These are phyloP conservation scores for Podarcis muralis DNA, from an alignment of 2,113 vertebrate species.

Conservation along the genomic window DNA sequence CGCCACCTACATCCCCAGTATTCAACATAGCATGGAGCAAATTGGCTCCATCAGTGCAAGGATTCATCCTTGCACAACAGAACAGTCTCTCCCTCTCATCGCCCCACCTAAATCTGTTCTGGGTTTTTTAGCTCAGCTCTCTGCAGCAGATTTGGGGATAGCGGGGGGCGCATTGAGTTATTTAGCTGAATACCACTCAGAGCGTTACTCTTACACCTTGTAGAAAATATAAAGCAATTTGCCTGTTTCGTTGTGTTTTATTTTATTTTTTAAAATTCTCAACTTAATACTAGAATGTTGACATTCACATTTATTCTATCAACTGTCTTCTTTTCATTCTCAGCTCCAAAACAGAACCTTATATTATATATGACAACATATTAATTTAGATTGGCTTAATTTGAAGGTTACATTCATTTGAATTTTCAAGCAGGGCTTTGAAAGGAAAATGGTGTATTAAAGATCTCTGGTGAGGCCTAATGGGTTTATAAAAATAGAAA, in stretches of 20 bases:
- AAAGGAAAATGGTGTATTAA: constrained; percentile 54
- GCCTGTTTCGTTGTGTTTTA: neutral
- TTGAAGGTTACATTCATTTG: constrained; percentile 41
- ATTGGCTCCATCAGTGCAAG: no score
- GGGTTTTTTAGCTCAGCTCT: no score
- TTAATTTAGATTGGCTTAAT: constrained; percentile 49
- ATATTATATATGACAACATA: constrained; percentile 15
- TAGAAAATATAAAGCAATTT: neutral
- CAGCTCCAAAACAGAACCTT: constrained; percentile 21
- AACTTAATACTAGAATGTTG: constrained; percentile 29
- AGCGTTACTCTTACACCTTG: no score
- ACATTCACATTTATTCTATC: constrained; percentile 4
- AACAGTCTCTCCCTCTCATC: no score
- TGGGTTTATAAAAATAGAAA: constrained; percentile 58
- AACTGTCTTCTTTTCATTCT: neutral
- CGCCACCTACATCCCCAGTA: no score
- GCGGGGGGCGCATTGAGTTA: no score
- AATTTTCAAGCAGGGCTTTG: constrained; percentile 51
- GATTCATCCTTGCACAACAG: no score
- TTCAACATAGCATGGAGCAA: no score
- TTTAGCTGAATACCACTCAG: no score
- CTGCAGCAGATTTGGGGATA: no score
- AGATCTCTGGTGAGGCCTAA: constrained; percentile 46
- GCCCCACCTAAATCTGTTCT: no score
- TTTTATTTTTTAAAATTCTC: neutral